Conservation (phyloP, 2,888 invertebrate genomes). For the Smittia sp. region DNA sequence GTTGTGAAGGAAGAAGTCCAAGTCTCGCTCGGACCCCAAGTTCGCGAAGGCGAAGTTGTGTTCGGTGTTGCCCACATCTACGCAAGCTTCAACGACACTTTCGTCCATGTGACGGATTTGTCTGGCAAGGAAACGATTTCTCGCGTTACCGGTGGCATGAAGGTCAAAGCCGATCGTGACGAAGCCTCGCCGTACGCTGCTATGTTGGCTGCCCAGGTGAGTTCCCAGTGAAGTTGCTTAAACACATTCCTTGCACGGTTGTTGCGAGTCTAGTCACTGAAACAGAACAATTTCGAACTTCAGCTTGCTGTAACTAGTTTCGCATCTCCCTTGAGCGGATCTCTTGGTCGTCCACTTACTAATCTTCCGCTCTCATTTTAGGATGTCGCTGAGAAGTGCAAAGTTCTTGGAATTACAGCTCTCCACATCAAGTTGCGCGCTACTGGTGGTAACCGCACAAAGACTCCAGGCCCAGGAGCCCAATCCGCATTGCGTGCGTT, state of each 20-base stretch:
- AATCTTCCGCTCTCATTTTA: conserved; percentile 49
- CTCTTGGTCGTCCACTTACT: background rate
- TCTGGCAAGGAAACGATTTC: conserved; percentile 95
- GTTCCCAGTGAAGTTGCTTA: no score
- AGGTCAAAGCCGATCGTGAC: conserved; percentile 99
- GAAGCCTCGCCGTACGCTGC: conserved; percentile 99
- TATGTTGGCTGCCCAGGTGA: conserved; percentile 99
- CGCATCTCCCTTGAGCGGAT: no score
- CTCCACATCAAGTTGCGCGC: conserved; percentile 97
- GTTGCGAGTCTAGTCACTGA: no score
- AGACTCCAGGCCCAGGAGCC: conserved; percentile 98
- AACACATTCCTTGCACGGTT: background rate
- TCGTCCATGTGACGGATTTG: conserved; percentile 98
- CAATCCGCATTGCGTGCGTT: conserved; percentile 96
- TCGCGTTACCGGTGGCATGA: conserved; percentile 97
- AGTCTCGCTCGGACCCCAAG: conserved; percentile 92
- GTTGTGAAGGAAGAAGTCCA: conserved; percentile 95
- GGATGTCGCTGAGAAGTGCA: conserved; percentile 99
- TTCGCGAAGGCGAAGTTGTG: conserved; percentile 94
- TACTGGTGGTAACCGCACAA: conserved; percentile 97
- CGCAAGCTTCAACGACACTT: conserved; percentile 99
- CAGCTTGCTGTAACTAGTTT: no score
- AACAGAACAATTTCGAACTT: no score
- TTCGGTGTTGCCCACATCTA: conserved; percentile 99
- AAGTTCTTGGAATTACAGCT: conserved; percentile 93